Evolutionary conservation across 2,888 invertebrate species (phyloP).

Genomic region (Megastigmus dorsalis): DNA sequence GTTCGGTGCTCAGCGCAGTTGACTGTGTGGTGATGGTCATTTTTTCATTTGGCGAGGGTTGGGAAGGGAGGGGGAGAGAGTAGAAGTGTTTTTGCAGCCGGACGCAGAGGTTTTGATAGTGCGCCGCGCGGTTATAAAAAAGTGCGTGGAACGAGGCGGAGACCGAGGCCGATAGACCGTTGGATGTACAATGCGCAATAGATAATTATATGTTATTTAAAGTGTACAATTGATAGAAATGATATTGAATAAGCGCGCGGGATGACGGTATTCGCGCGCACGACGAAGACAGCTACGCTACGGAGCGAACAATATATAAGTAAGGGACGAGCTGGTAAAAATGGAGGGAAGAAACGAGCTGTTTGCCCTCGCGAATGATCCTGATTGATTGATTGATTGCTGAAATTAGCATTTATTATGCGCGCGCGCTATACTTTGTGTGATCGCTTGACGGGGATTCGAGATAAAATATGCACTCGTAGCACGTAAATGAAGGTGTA

Average conservation of each 20-base stretch:
- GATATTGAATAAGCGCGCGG: conserved; percentile 42
- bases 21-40: conserved; percentile 6
- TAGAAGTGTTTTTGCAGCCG: too few species aligned
- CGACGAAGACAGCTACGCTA: conserved; percentile 48
- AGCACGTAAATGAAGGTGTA: too few species aligned
- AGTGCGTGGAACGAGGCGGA: background rate
- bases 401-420: conserved; percentile 47
- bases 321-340: conserved; percentile 24
- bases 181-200: conserved; percentile 28
- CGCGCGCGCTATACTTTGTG: too few species aligned
- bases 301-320: conserved; percentile 43
- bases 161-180: background rate
- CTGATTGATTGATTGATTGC: conserved; percentile 53
- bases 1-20: background rate
- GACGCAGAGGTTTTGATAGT: too few species aligned
- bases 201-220: conserved; percentile 49
- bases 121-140: too few species aligned
- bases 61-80: too few species aligned
- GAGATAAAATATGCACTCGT: too few species aligned
- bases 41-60: background rate
- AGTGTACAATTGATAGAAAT: conserved; percentile 49
- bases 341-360: background rate
- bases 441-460: too few species aligned
- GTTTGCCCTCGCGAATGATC: conserved; percentile 15
- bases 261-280: conserved; percentile 48